Evolutionary conservation across 2,888 invertebrate species (phyloP).

Genomic region (Protophormia terraenovae): DNA sequence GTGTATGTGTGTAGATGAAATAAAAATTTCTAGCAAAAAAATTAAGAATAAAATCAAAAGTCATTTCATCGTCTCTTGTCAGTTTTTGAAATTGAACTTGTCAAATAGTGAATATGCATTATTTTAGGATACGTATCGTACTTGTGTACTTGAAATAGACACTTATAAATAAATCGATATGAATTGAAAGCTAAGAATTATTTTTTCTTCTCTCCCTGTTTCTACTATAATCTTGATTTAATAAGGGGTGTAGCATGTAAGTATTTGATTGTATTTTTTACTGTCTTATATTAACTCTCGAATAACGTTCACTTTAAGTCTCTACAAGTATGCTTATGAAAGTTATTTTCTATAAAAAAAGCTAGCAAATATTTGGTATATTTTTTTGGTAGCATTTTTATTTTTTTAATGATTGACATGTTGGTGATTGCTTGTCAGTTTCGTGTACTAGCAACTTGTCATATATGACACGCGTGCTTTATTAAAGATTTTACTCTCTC

Average conservation of each 20-base stretch:
- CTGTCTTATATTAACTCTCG: neutral
- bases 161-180: conserved; percentile 27
- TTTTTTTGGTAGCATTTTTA: no score
- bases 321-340: neutral
- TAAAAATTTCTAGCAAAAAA: neutral
- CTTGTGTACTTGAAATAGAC: conserved; percentile 6
- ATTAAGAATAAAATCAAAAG: conserved; percentile 45
- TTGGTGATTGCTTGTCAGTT: conserved; percentile 69
- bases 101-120: conserved; percentile 68
- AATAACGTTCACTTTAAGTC: conserved; percentile 54
- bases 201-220: neutral
- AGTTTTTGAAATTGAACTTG: conserved; percentile 69
- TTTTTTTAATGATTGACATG: conserved; percentile 68
- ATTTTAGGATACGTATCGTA: conserved; percentile 40
- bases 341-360: no score
- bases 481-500: conserved; percentile 58
- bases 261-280: neutral
- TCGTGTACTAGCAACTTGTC: conserved; percentile 65
- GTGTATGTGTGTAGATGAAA: neutral
- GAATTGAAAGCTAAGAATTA: conserved; percentile 22
- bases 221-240: neutral
- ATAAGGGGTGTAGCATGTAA: conserved; percentile 9
- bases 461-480: conserved; percentile 65
- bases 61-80: conserved; percentile 59
- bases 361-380: no score